phyloP scores from a whole-genome alignment of 35 echinoderm and acorn worm genomes.

The Nesometra sesokonis region DNA sequence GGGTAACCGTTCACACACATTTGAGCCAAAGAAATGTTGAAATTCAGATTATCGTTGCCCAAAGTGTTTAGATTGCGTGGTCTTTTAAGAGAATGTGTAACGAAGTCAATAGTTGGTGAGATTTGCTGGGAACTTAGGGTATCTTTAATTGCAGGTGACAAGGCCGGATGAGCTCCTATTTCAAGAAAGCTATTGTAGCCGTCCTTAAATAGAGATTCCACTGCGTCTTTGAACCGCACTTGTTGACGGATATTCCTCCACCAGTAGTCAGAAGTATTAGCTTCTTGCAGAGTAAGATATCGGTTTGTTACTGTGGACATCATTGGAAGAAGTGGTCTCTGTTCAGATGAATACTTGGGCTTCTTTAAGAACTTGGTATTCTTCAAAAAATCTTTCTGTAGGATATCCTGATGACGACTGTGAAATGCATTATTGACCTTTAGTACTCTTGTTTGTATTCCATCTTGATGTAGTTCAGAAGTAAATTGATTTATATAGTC shows the following conservation, averaged over 20 bases:
- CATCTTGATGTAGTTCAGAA: background rate
- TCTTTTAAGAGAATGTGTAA: constrained; percentile 11
- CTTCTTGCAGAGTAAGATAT: background rate
- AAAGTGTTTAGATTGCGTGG: background rate
- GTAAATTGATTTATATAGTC: background rate
- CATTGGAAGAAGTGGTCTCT: background rate
- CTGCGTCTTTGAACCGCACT: background rate
- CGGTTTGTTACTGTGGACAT: constrained; percentile 6
- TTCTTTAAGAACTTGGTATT: background rate
- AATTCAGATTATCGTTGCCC: background rate
- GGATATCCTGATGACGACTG: background rate
- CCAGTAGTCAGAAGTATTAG: background rate
- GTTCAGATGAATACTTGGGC: background rate
- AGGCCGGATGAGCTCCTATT: background rate
- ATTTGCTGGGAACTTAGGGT: background rate
- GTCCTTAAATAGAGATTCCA: background rate
- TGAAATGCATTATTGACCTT: constrained; percentile 16
- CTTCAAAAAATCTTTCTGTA: background rate
- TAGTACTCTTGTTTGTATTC: background rate
- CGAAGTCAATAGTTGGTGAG: background rate
- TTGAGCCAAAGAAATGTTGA: background rate
- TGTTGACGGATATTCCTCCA: background rate
- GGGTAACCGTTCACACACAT: background rate
- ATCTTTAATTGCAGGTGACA: background rate
- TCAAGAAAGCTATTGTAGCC: constrained; percentile 9